These are phyloP conservation scores for Rhamphomyia laevipes DNA, from an alignment of 2,888 invertebrate genomes.

Conservation along the genomic window DNA sequence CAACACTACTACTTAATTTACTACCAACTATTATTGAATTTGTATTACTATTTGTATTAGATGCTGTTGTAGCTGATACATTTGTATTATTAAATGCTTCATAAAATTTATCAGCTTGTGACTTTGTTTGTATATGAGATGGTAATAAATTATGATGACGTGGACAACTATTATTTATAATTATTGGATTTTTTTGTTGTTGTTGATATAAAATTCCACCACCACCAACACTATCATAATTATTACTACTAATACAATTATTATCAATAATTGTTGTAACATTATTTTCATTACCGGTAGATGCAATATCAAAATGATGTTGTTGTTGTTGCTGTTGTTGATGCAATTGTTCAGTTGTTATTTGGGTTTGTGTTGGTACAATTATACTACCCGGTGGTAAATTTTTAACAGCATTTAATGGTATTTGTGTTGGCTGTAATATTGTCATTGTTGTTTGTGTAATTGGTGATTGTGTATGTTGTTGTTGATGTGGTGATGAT, in stretches of 20 bases:
- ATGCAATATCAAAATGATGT: neutral
- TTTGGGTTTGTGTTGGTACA: neutral
- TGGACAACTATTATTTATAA: neutral
- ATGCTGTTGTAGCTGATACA: neutral
- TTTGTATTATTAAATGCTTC: neutral
- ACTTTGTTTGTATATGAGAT: neutral
- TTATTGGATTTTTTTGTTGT: neutral
- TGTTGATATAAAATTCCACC: neutral
- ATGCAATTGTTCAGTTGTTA: neutral
- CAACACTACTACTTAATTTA: neutral
- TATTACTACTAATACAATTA: neutral
- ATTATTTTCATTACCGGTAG: neutral
- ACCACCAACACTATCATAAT: neutral
- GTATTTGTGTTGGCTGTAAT: neutral
- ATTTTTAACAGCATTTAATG: neutral
- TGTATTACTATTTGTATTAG: neutral
- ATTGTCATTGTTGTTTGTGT: neutral
- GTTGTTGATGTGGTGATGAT: neutral
- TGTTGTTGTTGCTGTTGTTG: neutral
- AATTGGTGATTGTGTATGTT: neutral
- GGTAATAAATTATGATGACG: neutral
- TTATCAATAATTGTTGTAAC: neutral
- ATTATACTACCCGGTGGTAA: neutral
- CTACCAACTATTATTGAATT: neutral
- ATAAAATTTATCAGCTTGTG: neutral